These are phyloP conservation scores for Saxicola maurus DNA, from an alignment of 2,797 vertebrate genomes.

Conservation along the genomic window DNA sequence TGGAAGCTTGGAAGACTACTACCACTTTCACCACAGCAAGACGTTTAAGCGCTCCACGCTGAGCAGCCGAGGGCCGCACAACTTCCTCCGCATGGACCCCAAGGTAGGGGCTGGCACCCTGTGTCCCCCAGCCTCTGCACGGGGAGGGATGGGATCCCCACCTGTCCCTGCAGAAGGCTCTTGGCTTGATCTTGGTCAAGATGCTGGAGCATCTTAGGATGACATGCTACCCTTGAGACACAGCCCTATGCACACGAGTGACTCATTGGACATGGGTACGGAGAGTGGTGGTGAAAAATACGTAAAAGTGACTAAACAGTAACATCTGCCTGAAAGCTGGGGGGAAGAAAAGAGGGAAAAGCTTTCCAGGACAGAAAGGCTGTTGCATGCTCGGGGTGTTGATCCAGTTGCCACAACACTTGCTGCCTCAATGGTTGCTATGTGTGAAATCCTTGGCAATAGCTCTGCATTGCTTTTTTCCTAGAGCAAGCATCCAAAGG, in stretches of 20 bases:
- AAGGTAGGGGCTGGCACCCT: slow-evolving; percentile 68
- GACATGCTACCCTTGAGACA: neutral
- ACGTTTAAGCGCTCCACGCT: slow-evolving; percentile 83
- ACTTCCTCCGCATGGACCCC: slow-evolving; percentile 89
- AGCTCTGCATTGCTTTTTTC: slow-evolving; percentile 15
- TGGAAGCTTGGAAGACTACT: slow-evolving; percentile 86
- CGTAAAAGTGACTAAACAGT: neutral
- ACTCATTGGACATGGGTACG: neutral
- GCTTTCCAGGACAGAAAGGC: slow-evolving; percentile 32
- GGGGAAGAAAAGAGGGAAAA: neutral
- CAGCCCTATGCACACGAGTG: neutral
- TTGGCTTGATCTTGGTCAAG: neutral
- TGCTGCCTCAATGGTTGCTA: slow-evolving; percentile 42
- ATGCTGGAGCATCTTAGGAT: neutral
- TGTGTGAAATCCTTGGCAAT: slow-evolving; percentile 48
- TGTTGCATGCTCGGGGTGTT: neutral
- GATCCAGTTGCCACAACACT: slow-evolving; percentile 52
- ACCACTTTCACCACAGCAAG: slow-evolving; percentile 90
- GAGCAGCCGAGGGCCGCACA: slow-evolving; percentile 81
- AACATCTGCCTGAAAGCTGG: slow-evolving; percentile 15
- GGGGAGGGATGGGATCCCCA: neutral
- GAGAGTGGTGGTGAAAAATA: neutral
- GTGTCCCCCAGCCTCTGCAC: rapidly evolving
- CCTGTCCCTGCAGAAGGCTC: neutral
- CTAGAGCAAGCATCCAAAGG: slow-evolving; percentile 29